A percentile compares a stretch with the other conserved stretches of the same genome.
Conservation (phyloP, 2,888 invertebrate species). For the Trachelus troglodyta region DNA sequence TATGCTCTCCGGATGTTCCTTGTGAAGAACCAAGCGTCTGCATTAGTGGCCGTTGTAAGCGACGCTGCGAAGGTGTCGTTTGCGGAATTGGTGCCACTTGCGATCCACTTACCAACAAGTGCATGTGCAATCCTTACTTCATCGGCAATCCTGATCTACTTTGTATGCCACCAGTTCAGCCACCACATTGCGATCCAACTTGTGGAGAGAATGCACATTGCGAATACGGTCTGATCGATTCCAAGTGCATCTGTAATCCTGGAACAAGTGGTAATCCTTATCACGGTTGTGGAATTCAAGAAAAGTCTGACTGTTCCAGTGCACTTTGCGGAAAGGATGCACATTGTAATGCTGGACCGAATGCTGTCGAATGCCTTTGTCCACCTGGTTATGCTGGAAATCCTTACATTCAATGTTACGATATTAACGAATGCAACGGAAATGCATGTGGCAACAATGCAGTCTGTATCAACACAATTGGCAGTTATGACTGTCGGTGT, state of each 20-base stretch:
- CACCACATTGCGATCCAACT: constrained; percentile 81
- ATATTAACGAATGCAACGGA: constrained; percentile 84
- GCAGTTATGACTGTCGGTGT: constrained; percentile 91
- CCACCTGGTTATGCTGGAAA: constrained; percentile 87
- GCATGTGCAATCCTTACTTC: constrained; percentile 88
- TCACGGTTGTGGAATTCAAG: constrained; percentile 79
- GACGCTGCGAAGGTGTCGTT: constrained; percentile 86
- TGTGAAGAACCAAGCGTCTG: constrained; percentile 85
- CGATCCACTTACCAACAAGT: constrained; percentile 82
- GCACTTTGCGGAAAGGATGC: constrained; percentile 83
- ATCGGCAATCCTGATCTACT: constrained; percentile 89
- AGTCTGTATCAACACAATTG: constrained; percentile 89
- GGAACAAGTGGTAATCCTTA: constrained; percentile 91
- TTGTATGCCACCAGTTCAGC: constrained; percentile 89
- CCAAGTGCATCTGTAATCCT: constrained; percentile 85
- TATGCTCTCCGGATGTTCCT: constrained; percentile 81
- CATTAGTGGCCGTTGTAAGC: constrained; percentile 88
- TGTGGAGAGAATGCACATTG: constrained; percentile 90
- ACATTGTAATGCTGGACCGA: constrained; percentile 80
- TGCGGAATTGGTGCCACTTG: constrained; percentile 92
- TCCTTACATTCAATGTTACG: constrained; percentile 86
- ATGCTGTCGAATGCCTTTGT: constrained; percentile 84
- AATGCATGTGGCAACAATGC: constrained; percentile 87
- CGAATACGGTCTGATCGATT: constrained; percentile 78
- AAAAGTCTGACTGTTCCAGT: constrained; percentile 77